Evolutionary conservation across 2,888 invertebrate species (phyloP).

Genomic region (Acleris laterana): DNA sequence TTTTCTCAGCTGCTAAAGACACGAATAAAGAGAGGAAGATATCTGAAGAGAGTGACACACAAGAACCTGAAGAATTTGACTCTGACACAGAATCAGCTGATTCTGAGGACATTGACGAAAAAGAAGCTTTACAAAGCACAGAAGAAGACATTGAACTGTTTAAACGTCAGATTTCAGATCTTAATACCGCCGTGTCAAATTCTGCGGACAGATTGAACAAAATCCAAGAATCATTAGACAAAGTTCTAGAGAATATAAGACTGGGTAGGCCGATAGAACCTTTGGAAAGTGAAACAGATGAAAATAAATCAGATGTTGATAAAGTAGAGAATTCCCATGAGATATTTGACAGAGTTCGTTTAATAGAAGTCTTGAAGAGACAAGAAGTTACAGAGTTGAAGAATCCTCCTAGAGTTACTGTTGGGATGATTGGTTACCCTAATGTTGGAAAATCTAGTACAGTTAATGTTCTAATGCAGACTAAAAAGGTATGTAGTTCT

Average conservation of each 20-base stretch:
- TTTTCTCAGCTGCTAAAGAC: slow-evolving; percentile 94
- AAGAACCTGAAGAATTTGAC: slow-evolving; percentile 44
- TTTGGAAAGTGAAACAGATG: slow-evolving; percentile 42
- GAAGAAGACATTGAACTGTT: slow-evolving; percentile 76
- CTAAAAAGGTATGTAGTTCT: slow-evolving; percentile 86
- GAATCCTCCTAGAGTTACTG: slow-evolving; percentile 87
- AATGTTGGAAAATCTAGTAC: slow-evolving; percentile 99
- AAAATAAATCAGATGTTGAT: slow-evolving; percentile 37
- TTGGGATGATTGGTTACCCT: slow-evolving; percentile 98
- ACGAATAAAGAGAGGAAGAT: slow-evolving; percentile 75
- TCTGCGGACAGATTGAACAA: slow-evolving; percentile 82
- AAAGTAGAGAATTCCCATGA: slow-evolving; percentile 80
- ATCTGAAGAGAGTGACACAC: slow-evolving; percentile 61
- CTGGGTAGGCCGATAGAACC: slow-evolving; percentile 66
- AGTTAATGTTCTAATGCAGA: slow-evolving; percentile 95
- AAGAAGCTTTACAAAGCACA: slow-evolving; percentile 57
- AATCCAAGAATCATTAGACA: slow-evolving; percentile 80
- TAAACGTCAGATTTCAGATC: slow-evolving; percentile 77
- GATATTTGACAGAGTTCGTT: slow-evolving; percentile 86
- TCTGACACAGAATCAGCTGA: slow-evolving; percentile 67
- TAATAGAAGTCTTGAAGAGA: slow-evolving; percentile 89
- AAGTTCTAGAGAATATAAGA: slow-evolving; percentile 67
- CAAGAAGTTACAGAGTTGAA: slow-evolving; percentile 72
- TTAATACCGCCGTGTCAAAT: slow-evolving; percentile 81
- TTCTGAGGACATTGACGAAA: slow-evolving; percentile 54